Conservation (phyloP, 2,797 vertebrate species). For the Lacerta bilineata region DNA sequence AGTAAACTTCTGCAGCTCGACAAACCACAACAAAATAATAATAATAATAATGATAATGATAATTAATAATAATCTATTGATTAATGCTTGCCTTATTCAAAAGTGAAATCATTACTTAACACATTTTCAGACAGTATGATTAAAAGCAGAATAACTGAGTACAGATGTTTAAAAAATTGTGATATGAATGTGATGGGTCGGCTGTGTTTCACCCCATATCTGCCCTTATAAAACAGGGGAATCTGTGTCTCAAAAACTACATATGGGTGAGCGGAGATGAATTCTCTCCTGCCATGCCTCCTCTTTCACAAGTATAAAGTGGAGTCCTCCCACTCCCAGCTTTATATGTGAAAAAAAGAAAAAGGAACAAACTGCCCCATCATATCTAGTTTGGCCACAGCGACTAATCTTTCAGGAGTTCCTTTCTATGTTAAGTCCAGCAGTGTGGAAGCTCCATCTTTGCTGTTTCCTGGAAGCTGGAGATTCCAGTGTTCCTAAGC, state of each 20-base stretch:
- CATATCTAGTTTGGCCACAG: neutral
- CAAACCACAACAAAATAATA: conserved; percentile 19
- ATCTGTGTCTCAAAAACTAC: neutral
- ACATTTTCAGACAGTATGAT: conserved; percentile 14
- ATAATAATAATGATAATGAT: neutral
- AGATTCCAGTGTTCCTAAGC: neutral
- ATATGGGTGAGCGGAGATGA: neutral
- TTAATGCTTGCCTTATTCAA: conserved; percentile 48
- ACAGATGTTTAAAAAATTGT: conserved; percentile 11
- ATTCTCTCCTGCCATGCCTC: too few relatives aligned
- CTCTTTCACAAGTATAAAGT: neutral
- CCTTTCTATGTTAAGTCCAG: neutral
- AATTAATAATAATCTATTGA: conserved; percentile 10
- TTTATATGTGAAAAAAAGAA: neutral
- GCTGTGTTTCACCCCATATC: neutral
- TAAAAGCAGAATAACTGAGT: neutral
- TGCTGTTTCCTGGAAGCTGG: neutral
- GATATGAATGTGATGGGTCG: neutral
- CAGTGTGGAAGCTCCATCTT: neutral
- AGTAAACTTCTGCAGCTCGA: conserved; percentile 30
- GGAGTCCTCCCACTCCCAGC: neutral
- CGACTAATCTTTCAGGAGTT: neutral
- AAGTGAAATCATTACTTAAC: conserved; percentile 25
- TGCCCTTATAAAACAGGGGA: neutral
- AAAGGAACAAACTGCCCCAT: neutral